These are phyloP conservation scores for Drosophila mayaguana DNA, from an alignment of 2,888 invertebrate genomes.

Conservation along the genomic window DNA sequence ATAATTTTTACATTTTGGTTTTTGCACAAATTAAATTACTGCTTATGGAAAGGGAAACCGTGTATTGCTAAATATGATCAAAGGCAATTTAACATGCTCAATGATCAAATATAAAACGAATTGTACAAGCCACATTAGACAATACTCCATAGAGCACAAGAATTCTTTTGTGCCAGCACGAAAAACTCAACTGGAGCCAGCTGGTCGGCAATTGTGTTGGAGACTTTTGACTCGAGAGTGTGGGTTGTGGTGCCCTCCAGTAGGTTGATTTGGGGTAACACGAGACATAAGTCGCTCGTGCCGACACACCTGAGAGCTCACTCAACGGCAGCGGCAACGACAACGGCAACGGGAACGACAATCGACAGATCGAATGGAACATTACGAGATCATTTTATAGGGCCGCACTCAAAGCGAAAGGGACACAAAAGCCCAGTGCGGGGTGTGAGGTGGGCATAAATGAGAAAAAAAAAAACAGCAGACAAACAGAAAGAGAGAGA, in stretches of 20 bases:
- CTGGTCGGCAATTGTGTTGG: constrained; percentile 30
- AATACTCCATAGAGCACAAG: constrained; percentile 17
- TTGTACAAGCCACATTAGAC: constrained; percentile 13
- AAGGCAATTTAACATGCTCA: not conserved
- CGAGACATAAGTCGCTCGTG: constrained; percentile 63
- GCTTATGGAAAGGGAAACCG: constrained; percentile 6
- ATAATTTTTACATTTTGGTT: not conserved
- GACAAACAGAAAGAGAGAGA: not conserved
- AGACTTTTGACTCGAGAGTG: constrained; percentile 32
- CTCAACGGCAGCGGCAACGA: constrained; percentile 28
- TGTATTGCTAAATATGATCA: not conserved
- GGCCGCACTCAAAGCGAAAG: constrained; percentile 61
- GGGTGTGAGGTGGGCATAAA: constrained; percentile 6
- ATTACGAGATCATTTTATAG: constrained; percentile 71
- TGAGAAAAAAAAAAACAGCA: constrained; percentile 20
- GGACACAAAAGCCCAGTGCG: constrained; percentile 34
- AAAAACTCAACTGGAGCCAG: constrained; percentile 33
- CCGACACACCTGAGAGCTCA: constrained; percentile 73
- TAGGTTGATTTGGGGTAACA: constrained; percentile 18
- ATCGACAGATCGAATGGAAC: constrained; percentile 61
- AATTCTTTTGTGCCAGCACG: constrained; percentile 40
- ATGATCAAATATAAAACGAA: not conserved
- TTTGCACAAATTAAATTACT: not conserved
- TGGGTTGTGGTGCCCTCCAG: constrained; percentile 20
- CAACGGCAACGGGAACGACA: constrained; percentile 24